A percentile compares a stretch with the other conserved stretches of the same genome.
These are phyloP conservation scores for Calliphora vomitoria DNA, from an alignment of 2,888 invertebrate genomes.

Conservation along the genomic window DNA sequence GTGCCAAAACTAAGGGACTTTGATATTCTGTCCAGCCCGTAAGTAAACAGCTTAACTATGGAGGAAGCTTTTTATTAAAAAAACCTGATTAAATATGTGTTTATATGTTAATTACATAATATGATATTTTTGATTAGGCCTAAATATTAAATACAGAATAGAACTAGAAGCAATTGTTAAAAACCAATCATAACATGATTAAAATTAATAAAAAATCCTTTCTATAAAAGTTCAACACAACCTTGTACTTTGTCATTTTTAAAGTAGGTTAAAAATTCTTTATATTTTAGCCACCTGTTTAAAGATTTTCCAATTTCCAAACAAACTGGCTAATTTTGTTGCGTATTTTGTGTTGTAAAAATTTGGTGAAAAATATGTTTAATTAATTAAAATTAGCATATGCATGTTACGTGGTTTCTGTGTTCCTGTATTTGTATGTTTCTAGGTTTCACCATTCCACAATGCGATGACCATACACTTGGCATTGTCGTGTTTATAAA, in stretches of 20 bases:
- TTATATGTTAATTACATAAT: too few relatives aligned
- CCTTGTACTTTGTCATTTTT: too few relatives aligned
- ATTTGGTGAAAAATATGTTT: neutral
- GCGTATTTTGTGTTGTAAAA: neutral
- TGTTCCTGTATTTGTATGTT: neutral
- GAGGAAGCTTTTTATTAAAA: neutral
- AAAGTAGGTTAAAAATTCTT: too few relatives aligned
- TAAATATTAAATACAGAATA: too few relatives aligned
- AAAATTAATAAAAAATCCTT: too few relatives aligned
- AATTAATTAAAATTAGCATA: constrained; percentile 30
- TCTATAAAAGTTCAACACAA: too few relatives aligned
- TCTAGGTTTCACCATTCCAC: neutral
- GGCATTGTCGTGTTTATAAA: constrained; percentile 55
- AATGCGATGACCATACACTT: constrained; percentile 56
- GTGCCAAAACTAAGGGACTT: too few relatives aligned
- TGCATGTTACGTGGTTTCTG: neutral
- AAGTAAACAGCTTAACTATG: neutral
- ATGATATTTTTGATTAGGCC: too few relatives aligned
- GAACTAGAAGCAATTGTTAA: too few relatives aligned
- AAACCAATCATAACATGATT: too few relatives aligned
- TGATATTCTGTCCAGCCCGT: neutral
- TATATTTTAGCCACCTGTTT: too few relatives aligned
- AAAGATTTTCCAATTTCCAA: neutral
- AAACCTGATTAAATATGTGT: neutral
- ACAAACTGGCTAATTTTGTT: neutral